These are phyloP conservation scores for Cygnus buccinator DNA, from an alignment of 2,113 vertebrate genomes.

Conservation along the genomic window DNA sequence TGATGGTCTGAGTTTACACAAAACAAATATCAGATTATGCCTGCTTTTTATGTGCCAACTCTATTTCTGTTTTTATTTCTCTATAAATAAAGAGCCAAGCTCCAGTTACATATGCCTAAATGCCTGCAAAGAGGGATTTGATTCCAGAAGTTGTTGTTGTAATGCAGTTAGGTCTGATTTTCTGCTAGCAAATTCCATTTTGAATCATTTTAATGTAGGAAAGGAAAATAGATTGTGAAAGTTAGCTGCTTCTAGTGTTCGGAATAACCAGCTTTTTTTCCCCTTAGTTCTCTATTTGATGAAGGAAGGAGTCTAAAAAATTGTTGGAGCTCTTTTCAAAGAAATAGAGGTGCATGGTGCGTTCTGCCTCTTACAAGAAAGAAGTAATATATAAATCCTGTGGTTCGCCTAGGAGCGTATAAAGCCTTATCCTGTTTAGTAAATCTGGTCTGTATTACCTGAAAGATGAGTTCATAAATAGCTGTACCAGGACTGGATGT, in stretches of 20 bases:
- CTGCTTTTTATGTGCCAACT: background rate
- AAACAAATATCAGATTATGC: conserved; percentile 37
- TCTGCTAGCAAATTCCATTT: conserved; percentile 44
- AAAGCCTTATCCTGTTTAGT: background rate
- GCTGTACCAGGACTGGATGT: background rate
- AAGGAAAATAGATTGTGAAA: conserved; percentile 42
- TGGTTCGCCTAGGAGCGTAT: background rate
- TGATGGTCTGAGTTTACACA: conserved; percentile 21
- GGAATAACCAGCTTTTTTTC: background rate
- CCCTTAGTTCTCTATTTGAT: background rate
- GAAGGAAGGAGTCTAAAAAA: background rate
- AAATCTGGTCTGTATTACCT: background rate
- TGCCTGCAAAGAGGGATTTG: conserved; percentile 30
- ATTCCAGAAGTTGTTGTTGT: conserved; percentile 46
- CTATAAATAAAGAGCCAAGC: conserved; percentile 50
- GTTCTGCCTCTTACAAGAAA: background rate
- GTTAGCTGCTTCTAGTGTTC: background rate
- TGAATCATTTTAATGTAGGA: conserved; percentile 13
- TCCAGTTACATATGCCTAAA: conserved; percentile 46
- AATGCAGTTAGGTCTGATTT: conserved; percentile 45
- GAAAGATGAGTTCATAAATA: background rate
- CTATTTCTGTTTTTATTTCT: conserved; percentile 54
- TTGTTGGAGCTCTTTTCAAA: background rate
- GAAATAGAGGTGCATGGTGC: background rate
- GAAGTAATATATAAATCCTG: background rate